Conservation (phyloP, 1,140 invertebrate genomes). For the Trichogramma pretiosum region DNA sequence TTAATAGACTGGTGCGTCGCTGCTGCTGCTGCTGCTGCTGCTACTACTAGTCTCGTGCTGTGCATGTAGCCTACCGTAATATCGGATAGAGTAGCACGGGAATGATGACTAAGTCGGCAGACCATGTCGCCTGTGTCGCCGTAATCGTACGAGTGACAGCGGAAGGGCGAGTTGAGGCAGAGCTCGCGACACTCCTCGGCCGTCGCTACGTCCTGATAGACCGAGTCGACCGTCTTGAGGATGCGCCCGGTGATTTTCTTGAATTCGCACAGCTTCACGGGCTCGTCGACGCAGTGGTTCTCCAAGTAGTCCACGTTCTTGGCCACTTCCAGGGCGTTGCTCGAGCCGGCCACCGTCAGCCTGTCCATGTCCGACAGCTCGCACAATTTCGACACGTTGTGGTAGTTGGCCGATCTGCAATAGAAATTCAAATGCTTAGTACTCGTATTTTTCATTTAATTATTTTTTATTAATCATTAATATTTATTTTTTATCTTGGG, state of each 20-base stretch:
- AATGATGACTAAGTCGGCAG: slow-evolving; percentile 84
- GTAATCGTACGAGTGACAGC: slow-evolving; percentile 87
- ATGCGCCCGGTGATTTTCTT: slow-evolving; percentile 79
- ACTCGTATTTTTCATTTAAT: too few species aligned
- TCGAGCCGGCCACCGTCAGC: slow-evolving; percentile 70
- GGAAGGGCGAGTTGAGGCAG: slow-evolving; percentile 76
- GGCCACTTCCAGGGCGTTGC: slow-evolving; percentile 60
- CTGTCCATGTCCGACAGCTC: slow-evolving; percentile 84
- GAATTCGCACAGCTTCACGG: slow-evolving; percentile 86
- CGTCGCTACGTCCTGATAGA: slow-evolving; percentile 80
- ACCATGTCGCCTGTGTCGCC: slow-evolving; percentile 87
- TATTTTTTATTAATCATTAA: too few species aligned
- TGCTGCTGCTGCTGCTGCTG: too few species aligned
- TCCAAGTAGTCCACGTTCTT: slow-evolving; percentile 77
- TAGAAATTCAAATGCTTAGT: too few species aligned
- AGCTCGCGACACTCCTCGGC: slow-evolving; percentile 80
- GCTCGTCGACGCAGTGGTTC: slow-evolving; percentile 83
- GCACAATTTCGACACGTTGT: slow-evolving; percentile 75
- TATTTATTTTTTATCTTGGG: too few species aligned
- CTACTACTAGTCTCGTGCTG: too few species aligned
- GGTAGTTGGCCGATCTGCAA: slow-evolving; percentile 82
- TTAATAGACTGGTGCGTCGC: too few species aligned
- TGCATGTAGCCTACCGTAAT: too few species aligned
- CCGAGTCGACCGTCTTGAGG: slow-evolving; percentile 87
- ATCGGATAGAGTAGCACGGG: slow-evolving; percentile 75